Conservation (phyloP, 2,888 invertebrate species). For the Lycocerus yunnanus region DNA sequence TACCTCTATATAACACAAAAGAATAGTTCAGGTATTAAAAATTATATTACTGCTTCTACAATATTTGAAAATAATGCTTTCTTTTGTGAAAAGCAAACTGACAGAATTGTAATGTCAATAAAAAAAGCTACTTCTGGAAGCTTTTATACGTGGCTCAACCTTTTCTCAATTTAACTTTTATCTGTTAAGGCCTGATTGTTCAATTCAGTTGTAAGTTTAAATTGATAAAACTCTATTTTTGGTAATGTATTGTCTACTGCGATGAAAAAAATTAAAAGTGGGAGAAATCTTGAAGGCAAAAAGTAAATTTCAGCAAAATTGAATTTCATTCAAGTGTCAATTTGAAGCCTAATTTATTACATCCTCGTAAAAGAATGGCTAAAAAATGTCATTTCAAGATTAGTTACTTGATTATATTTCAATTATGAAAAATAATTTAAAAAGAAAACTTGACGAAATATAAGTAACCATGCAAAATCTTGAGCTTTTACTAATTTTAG, state of each 20-base stretch:
- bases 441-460: background rate
- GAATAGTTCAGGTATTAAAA: background rate
- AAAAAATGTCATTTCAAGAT: background rate
- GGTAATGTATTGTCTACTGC: background rate
- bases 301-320: background rate
- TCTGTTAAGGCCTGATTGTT: background rate
- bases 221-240: background rate
- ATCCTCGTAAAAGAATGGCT: background rate
- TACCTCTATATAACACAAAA: background rate
- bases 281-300: background rate
- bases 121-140: background rate
- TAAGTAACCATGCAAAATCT: background rate
- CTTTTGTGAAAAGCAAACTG: background rate
- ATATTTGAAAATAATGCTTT: background rate
- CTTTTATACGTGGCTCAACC: background rate
- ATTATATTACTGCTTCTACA: background rate
- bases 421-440: background rate
- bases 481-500: constrained; percentile 24
- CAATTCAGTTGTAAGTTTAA: background rate
- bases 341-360: background rate
- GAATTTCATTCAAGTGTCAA: background rate
- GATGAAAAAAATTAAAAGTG: background rate
- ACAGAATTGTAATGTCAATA: background rate
- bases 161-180: background rate
- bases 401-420: background rate